Base-by-base conservation (phyloP, 2,113 vertebrate species). In the Rousettus leschenaultii region DNA sequence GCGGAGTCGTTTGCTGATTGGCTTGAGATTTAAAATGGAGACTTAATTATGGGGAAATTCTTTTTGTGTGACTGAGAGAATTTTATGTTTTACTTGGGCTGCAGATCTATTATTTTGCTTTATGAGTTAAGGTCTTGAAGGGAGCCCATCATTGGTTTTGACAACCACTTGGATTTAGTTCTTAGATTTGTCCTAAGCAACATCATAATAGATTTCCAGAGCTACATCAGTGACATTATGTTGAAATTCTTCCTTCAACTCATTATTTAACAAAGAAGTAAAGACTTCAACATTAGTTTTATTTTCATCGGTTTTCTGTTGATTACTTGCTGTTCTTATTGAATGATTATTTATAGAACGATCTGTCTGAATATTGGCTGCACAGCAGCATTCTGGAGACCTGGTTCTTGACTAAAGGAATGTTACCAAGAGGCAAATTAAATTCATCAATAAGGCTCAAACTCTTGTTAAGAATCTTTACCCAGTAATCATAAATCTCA, bases 191-290 rank as follows among this genome's bases (percentile, higher is more conserved):
- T 61, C 30, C 19, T 75, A 68, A 86, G n/a, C 30, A 71, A 63
- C 45, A 86, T 61, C 19, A 75, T 84, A 74, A 71, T 53, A 70
- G 40, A 83, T 77, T 83, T 75, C 43, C 89, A 61, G 15, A 95
- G 66, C 26, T 59, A 53, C 7, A 43, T 82, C 28, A 66, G 48
- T 21, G 51, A 55, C 14, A 77, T 74, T 89, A 74, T 48, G 59
- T 71, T 95, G 45, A 80, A 53, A 73, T 12, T 88, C 10, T 73
- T 84, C 70, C 48, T 97, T 89, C 83, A 92, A 85, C 13, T 88
- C 70, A 94, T 13, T 70, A 89, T 61, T 35, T 77, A 51, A 84
- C 38, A 85, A 78, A 57, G 8, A 91, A 51, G 40, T 79, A 51
- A 66, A 51, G 22, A 61, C 28, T 63, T 63, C 59, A 30, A 30